These are phyloP conservation scores for Matsumurasca onukii DNA, from an alignment of 1,140 invertebrate species.

Conservation along the genomic window DNA sequence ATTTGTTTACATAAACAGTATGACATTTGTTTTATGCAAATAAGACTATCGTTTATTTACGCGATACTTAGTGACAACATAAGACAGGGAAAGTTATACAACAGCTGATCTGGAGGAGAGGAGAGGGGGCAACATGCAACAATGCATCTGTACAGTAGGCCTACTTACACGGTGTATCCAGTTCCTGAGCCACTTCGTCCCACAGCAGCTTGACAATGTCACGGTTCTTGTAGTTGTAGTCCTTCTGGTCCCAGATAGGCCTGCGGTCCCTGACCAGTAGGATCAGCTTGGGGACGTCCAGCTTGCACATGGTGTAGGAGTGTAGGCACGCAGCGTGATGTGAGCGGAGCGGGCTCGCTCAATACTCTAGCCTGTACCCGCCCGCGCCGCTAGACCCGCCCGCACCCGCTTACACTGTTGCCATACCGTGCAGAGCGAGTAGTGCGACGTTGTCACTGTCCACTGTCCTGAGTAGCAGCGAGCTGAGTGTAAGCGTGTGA, in stretches of 20 bases:
- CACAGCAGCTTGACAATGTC: slow-evolving; percentile 27
- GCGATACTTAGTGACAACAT: no score
- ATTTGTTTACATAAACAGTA: no score
- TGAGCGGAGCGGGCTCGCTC: neutral
- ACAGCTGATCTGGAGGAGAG: no score
- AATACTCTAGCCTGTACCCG: neutral
- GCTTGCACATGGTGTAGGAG: slow-evolving; percentile 17
- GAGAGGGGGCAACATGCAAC: no score
- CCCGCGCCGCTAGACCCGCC: neutral
- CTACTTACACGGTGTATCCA: slow-evolving; percentile 28
- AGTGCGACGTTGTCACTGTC: no score
- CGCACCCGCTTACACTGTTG: slow-evolving; percentile 12
- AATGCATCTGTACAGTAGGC: no score
- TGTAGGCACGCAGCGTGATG: neutral
- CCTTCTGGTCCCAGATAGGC: slow-evolving; percentile 26
- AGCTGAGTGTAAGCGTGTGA: no score
- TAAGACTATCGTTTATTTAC: no score
- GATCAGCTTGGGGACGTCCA: slow-evolving; percentile 30
- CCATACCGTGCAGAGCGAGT: neutral
- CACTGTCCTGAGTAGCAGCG: no score
- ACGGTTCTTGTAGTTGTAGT: slow-evolving; percentile 32
- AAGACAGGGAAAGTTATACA: no score
- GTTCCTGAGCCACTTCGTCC: slow-evolving; percentile 27
- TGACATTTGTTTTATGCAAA: no score
- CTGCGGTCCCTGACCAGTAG: slow-evolving; percentile 9